Base-by-base conservation (phyloP, 92 coral and sea anemone species). In the Phenganax subtilis region DNA sequence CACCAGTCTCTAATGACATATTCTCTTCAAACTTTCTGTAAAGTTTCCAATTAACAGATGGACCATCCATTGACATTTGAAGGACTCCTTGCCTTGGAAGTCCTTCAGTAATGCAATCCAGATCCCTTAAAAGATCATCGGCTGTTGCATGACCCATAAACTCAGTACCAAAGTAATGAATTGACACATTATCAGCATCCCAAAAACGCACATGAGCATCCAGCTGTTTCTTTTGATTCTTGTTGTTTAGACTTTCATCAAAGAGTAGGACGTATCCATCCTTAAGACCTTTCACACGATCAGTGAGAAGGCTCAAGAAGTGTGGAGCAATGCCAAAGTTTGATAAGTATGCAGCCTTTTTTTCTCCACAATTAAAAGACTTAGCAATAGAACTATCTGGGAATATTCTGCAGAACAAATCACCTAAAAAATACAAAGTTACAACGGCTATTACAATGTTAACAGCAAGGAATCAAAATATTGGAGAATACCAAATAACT, bases 141-240 rank as follows among this genome's bases (percentile, higher is more conserved):
- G 88, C 82, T 80, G 83, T 82, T 10, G 85, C 85, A 80, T 86
- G 85, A 28, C 82, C 88, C 80, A 86, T 74, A 64, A 86, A 86
- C 70, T 81, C 82, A 60, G 88, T 72, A 28, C 76, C 76, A 81
- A 59, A 75, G 76, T 52, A 81, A 25, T 29, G 85, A 77, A 56
- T 73, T 69, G 75, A 51, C 25, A 86, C 85, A 27, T 75, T 66
- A 64, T 71, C 71, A 57, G 56, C 76, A 73, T 86, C 77, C 85
- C 85, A 86, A 68, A 52, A 81, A 14, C 85, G 77, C 37, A 86
- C 53, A 61, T 85, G 88, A 14, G 76, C 47, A 30, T 86, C 85
- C 77, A 81, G 75, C 66, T 81, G 88, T 81, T 86, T 86, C 54
- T 55, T 57, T 85, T 85, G 85, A 31, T 66, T 75, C 65, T 79